Evolutionary conservation across 2,113 vertebrate genomes (phyloP), one percentile per base, ranked within the genome.

Genomic region (Osmerus eperlanus): DNA sequence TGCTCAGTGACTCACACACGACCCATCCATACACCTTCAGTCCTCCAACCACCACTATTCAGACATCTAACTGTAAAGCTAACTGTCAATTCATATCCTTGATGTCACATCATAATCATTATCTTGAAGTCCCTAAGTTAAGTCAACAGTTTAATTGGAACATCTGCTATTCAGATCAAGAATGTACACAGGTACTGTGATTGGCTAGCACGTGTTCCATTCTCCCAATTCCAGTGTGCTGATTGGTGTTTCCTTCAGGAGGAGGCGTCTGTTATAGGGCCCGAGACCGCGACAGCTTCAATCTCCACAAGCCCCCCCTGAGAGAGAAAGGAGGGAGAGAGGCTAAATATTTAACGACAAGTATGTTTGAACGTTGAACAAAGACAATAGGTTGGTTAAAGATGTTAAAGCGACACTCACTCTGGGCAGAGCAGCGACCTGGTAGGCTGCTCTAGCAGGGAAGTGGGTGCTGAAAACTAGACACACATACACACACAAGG

Each of bases 401-500:
- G 21, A 60, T 21, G 36, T 16, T 5, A 15, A 2, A 18, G 59
- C 14, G 58, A 65, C 55, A 85, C 89, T 91, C 67, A 93, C 92
- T 80, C 82, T 87, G 36, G 91, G 92, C 21, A 93, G 81, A 21
- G 90, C 91, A 36, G 89, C 85, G 7, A 91, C 92, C 74, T 93
- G 92, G 73, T 91, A 93, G 36, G 92, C 92, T 70, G 92, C 92
- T 82, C 92, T 88, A 73, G 92, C 92, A 68, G 92, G 92, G 71
- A 89, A 92, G 79, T 87, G 90, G 3, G 72, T 81, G 64, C 67
- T 90, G 79, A 93, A 93, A 78, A 91, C 92, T 93, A 19, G 7
- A 74, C 56, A 78, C 4, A 63, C 4, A 51, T 36, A 65, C 1
- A 19, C 13, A 64, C 6, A 29, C 23, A 9, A 47, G 7, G 9